Evolutionary conservation across 1,140 invertebrate species (phyloP), one percentile per base, ranked within the genome.

Genomic region (Conopomorpha cramerella): DNA sequence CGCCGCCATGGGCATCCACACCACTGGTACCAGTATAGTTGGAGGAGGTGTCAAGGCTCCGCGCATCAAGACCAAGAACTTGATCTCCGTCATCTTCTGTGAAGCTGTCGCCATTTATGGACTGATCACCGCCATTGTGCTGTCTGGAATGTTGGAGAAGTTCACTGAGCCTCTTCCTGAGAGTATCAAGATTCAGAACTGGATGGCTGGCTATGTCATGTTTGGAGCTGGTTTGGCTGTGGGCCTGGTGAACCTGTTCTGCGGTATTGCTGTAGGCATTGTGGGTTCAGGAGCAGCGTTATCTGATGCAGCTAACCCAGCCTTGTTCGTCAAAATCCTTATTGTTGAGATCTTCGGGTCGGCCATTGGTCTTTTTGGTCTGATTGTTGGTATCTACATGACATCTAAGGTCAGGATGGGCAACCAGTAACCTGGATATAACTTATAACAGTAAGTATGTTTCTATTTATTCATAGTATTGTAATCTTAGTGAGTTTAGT

Each of bases 81-180:
- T 99, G 50, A 97, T 99, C 56, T 98, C 95, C 34, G 96, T 99
- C 59, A 98, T 99, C 72, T 98, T 99, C 82, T 99, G 96, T 71
- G 96, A 99, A 79, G 96, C 96, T 52, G 96, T 99, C 0, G 96
- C 96, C 35, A 99, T 99, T 77, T 99, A 98, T 71, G 96, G 96
- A n/a, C 84, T 99, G 14, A 98, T 98, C 59, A 96, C 96, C 55
- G 95, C 96, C 17, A 98, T 99, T 63, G 94, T 99, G 16, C 83
- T 98, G 25, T 91, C 91, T 34, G 93, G 92, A 46, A 83, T 88
- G 59, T 74, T 95, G 42, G 87, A 88, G 34, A 56, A 78, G 38
- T 86, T 85, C 46, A 65, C 60, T 8, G 59, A 67, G 32, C 54
- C 56, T 7, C 34, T 64, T 30, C 35, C 49, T 39, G 61, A 74